Evolutionary conservation across 1,140 invertebrate genomes (phyloP), one percentile per base, ranked within the genome.

Genomic region (Calosoma granatense): DNA sequence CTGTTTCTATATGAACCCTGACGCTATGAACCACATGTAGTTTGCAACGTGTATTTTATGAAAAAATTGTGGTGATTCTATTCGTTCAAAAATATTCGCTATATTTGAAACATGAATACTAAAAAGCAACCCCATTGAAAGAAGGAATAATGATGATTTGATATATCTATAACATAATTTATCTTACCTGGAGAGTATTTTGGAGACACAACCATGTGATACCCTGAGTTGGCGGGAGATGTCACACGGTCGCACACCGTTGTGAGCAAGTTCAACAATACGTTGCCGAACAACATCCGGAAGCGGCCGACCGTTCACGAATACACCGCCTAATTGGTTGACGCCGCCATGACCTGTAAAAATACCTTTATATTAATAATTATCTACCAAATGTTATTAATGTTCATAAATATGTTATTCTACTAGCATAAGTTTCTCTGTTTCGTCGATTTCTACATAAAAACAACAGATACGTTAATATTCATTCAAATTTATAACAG

Each of bases 181-280:
- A 55, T 65, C 78, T 82, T 83, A 97, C 83, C 94, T 89, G 62
- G 93, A 95, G 64, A 94, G 78, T 74, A 95, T 94, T 79, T 95
- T 94, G 62, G 90, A 93, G 65, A 94, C 92, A 76, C 91, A 94
- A 65, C 92, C 92, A 71, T 94, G 92, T 61, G 89, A 92, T 60
- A 95, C 91, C 60, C 90, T 81, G 59, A 94, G 80, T 74, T 94
- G 90, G 51, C 92, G 78, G 54, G 88, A 92, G 73, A 94, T 94
- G 77, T 97, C 94, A 74, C 93, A 97, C 22, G 94, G 92, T 65
- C 94, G 76, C 55, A 96, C 92, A 51, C 94, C 94, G 68, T 94
- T 94, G 74, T 96, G 92, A 19, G 94, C 93, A 59, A 97, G 77
- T 73, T 97, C 93, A 36, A 98, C 94, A 73, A 98, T 98, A 73